Conservation (phyloP, 2,797 vertebrate species). For the Parambassis ranga region DNA sequence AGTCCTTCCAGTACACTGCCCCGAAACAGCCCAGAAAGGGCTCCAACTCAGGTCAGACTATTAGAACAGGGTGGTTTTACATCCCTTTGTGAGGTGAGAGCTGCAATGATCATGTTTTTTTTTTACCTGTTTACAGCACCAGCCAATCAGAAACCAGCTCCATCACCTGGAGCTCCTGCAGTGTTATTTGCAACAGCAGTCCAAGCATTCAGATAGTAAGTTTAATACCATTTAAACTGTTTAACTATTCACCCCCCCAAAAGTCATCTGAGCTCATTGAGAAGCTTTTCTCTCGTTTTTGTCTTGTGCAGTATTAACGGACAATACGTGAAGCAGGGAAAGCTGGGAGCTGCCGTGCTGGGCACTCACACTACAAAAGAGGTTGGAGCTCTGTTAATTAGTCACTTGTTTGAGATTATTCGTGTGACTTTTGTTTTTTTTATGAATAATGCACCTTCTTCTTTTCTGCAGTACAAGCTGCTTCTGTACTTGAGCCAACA, state of each 20-base stretch:
- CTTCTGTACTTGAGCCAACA: constrained; percentile 94
- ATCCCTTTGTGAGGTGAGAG: background rate
- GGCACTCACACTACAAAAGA: constrained; percentile 88
- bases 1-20: constrained; percentile 95
- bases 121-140: constrained; percentile 47
- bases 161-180: constrained; percentile 66
- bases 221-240: background rate
- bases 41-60: constrained; percentile 78
- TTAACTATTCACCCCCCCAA: background rate
- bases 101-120: background rate
- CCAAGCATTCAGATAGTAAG: constrained; percentile 93
- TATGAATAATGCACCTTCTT: constrained; percentile 1
- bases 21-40: constrained; percentile 94
- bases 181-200: constrained; percentile 87
- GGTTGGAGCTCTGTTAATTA: constrained; percentile 73
- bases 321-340: constrained; percentile 94
- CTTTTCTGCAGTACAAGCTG: constrained; percentile 87
- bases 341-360: constrained; percentile 92
- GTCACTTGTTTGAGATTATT: constrained; percentile 47
- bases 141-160: constrained; percentile 72
- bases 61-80: background rate
- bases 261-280: background rate
- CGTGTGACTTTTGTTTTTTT: constrained; percentile 24
- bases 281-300: background rate
- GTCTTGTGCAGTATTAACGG: constrained; percentile 83